Percentiles rank a stretch among this genome's conserved stretches.
Conservation (phyloP, 2,113 vertebrate genomes). For the Muntiacus reevesi region DNA sequence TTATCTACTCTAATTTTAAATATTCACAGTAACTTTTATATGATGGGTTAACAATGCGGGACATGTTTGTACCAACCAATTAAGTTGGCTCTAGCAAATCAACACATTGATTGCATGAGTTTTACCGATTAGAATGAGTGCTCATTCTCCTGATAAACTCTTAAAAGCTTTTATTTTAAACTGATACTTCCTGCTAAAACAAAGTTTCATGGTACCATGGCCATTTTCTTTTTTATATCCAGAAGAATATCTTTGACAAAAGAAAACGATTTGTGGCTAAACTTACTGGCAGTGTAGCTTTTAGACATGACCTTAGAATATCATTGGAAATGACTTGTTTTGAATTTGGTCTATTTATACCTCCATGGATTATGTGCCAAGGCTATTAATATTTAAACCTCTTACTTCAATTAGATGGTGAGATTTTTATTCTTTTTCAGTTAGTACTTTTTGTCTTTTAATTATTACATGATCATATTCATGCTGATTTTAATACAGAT, state of each 20-base stretch:
- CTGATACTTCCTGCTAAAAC: background rate
- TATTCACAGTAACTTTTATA: background rate
- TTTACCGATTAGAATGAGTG: background rate
- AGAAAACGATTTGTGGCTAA: background rate
- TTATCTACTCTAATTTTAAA: background rate
- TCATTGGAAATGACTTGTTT: background rate
- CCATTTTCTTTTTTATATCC: background rate
- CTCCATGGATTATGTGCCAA: background rate
- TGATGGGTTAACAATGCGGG: background rate
- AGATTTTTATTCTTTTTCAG: background rate
- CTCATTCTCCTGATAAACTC: background rate
- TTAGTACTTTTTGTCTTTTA: slow-evolving; percentile 11
- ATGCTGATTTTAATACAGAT: background rate
- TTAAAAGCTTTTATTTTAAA: slow-evolving; percentile 13
- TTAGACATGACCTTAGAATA: background rate
- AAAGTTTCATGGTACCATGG: background rate
- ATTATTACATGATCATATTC: background rate
- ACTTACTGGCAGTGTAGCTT: background rate
- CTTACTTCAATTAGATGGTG: background rate
- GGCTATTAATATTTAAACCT: slow-evolving; percentile 13
- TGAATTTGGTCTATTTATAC: background rate
- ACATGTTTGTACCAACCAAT: background rate
- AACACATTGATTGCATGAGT: background rate
- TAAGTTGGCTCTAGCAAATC: background rate
- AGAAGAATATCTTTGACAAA: background rate